Evolutionary conservation across 2,888 invertebrate genomes (phyloP).

Genomic region (Chrysodeixis includens): DNA sequence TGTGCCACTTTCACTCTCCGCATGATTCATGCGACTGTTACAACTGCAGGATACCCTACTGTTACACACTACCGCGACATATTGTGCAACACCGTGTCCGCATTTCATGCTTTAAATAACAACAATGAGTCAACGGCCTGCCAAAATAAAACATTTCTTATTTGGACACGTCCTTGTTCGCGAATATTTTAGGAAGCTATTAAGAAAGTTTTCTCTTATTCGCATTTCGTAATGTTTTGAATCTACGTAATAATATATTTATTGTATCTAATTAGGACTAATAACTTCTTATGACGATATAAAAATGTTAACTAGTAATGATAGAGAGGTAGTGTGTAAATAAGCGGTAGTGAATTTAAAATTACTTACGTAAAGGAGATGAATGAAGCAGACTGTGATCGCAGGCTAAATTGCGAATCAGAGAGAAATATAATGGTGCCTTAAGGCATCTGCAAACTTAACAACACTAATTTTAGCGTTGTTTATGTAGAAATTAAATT

Average conservation of each 20-base stretch:
- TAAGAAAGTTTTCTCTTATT: conserved; percentile 40
- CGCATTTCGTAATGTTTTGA: conserved; percentile 26
- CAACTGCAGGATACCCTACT: conserved; percentile 79
- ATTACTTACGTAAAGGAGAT: neutral
- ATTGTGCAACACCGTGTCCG: conserved; percentile 79
- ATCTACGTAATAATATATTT: neutral
- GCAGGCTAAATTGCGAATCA: neutral
- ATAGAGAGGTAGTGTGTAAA: too few species aligned
- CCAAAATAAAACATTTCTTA: conserved; percentile 38
- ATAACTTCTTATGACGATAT: too few species aligned
- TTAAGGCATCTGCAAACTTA: conserved; percentile 1
- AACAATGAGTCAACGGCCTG: conserved; percentile 63
- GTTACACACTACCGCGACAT: conserved; percentile 67
- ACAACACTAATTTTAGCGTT: neutral
- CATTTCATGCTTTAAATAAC: conserved; percentile 70
- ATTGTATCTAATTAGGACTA: too few species aligned
- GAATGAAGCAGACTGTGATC: neutral
- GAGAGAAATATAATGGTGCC: neutral
- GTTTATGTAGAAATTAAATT: conserved; percentile 25
- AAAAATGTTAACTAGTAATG: too few species aligned
- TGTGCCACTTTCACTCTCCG: conserved; percentile 84
- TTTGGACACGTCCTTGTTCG: conserved; percentile 39
- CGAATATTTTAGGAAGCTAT: conserved; percentile 14
- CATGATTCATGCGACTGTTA: conserved; percentile 79
- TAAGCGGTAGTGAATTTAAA: too few species aligned